Evolutionary conservation across 2,797 vertebrate species (phyloP).

Genomic region (Perodicticus potto): DNA sequence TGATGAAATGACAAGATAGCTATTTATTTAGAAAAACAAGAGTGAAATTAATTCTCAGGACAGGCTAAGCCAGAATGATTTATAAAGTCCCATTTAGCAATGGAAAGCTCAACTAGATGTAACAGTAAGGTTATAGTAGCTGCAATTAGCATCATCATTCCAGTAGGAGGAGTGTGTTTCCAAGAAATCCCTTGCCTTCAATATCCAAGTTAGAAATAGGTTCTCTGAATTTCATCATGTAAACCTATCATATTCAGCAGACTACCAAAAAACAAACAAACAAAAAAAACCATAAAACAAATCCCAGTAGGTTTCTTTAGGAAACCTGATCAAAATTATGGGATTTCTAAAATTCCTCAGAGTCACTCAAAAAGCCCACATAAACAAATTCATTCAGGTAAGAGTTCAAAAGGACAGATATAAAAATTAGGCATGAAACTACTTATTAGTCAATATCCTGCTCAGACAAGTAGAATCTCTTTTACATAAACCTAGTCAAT

Average conservation of each 20-base stretch:
- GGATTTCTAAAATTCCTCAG: conserved; percentile 65
- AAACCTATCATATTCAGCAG: conserved; percentile 25
- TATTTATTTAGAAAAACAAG: conserved; percentile 24
- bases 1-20: conserved; percentile 27
- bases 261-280: neutral
- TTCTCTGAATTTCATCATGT: conserved; percentile 27
- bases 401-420: conserved; percentile 56
- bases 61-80: conserved; percentile 37
- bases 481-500: conserved; percentile 67
- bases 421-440: conserved; percentile 68
- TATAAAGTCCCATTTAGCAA: neutral
- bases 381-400: conserved; percentile 60
- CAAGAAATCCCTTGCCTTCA: conserved; percentile 50
- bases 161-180: conserved; percentile 73
- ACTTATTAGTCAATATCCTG: conserved; percentile 70
- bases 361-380: conserved; percentile 49
- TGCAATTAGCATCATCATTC: conserved; percentile 57
- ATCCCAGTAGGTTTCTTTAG: conserved; percentile 27
- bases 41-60: neutral
- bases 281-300: neutral
- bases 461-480: conserved; percentile 68
- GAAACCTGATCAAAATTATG: conserved; percentile 42
- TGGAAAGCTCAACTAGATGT: neutral
- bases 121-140: neutral
- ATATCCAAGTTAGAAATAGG: conserved; percentile 18